Percentiles rank a stretch among this genome's conserved stretches.
Evolutionary conservation across 2,888 invertebrate genomes (phyloP).

Genomic region (Aromia moschata): DNA sequence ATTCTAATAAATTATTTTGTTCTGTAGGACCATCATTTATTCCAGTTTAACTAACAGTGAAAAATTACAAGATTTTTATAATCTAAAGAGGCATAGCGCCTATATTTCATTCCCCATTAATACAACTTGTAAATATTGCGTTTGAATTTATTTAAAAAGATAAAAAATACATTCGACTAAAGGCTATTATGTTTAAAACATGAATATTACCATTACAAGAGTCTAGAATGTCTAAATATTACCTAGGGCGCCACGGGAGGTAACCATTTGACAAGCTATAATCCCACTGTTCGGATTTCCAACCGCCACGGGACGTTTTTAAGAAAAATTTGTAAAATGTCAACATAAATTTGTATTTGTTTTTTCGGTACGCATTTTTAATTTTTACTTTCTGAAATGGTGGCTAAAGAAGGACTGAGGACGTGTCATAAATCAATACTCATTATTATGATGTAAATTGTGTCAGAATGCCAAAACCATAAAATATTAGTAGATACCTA

Average conservation of each 20-base stretch:
- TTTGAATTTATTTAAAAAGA: background rate
- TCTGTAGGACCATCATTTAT: conserved; percentile 1
- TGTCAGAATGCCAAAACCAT: no score
- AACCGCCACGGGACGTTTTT: conserved; percentile 36
- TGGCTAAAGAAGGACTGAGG: conserved; percentile 1
- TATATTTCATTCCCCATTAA: conserved; percentile 2
- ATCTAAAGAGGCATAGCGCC: background rate
- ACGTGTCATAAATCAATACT: conserved; percentile 16
- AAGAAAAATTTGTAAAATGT: conserved; percentile 41
- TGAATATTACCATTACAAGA: conserved; percentile 38
- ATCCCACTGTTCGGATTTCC: conserved; percentile 39
- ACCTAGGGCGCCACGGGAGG: conserved; percentile 33
- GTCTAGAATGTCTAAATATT: conserved; percentile 40
- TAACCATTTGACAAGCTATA: conserved; percentile 39
- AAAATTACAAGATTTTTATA: conserved; percentile 17
- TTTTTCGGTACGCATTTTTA: conserved; percentile 19
- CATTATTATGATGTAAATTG: no score
- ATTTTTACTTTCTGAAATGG: conserved; percentile 9
- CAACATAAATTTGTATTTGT: conserved; percentile 36
- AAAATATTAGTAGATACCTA: no score
- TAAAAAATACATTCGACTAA: conserved; percentile 12
- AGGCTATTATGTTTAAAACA: conserved; percentile 23
- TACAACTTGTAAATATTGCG: background rate
- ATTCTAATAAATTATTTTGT: background rate
- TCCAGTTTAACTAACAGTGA: conserved; percentile 31